Conservation (phyloP, 2,113 vertebrate species). For the Corvus hawaiiensis region DNA sequence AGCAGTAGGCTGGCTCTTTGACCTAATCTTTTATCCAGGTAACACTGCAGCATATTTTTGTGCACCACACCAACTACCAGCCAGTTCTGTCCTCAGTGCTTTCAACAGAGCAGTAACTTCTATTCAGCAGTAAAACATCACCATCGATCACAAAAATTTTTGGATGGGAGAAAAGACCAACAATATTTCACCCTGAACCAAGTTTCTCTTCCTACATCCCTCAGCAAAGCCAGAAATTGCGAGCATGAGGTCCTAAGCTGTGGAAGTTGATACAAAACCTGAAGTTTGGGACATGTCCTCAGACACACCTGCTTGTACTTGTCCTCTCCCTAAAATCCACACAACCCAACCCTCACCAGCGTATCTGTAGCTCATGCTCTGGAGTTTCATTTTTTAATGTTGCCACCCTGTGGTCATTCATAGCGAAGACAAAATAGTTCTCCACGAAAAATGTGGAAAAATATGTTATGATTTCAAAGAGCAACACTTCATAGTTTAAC, state of each 20-base stretch:
- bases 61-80: neutral
- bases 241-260: neutral
- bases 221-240: neutral
- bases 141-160: neutral
- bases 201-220: neutral
- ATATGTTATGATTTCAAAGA: neutral
- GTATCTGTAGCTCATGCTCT: accelerated
- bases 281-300: neutral
- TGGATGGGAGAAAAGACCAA: neutral
- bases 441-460: accelerated
- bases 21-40: neutral
- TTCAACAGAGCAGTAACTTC: neutral
- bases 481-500: neutral
- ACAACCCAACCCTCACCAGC: accelerated
- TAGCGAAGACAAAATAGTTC: neutral
- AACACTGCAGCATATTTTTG: neutral
- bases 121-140: neutral
- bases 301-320: accelerated
- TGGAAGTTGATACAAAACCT: accelerated
- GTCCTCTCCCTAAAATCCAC: neutral
- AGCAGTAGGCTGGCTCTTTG: neutral
- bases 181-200: neutral
- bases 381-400: neutral
- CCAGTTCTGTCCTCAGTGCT: neutral
- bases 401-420: constrained; percentile 10